Conservation (phyloP, 92 coral and sea anemone genomes). For the Palythoa caribaeorum region DNA sequence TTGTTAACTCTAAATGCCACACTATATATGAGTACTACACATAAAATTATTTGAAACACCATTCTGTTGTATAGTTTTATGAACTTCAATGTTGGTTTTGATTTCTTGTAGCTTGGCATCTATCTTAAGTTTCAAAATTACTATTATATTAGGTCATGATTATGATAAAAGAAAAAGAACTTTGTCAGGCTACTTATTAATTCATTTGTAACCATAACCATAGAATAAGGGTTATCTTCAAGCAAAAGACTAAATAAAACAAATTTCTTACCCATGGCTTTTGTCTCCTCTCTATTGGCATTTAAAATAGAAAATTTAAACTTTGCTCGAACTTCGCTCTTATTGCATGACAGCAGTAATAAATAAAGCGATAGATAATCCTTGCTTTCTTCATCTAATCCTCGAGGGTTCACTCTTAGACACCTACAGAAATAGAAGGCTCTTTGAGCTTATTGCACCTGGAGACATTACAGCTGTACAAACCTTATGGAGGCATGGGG, state of each 20-base stretch:
- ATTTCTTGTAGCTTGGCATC: too few relatives aligned
- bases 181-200: too few relatives aligned
- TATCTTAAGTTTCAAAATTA: too few relatives aligned
- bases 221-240: neutral
- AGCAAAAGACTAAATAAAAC: neutral
- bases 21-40: too few relatives aligned
- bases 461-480: neutral
- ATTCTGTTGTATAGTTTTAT: too few relatives aligned
- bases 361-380: slow-evolving; percentile 95
- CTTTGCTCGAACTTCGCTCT: slow-evolving; percentile 99
- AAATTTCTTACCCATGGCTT: slow-evolving; percentile 94
- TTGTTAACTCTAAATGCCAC: too few relatives aligned
- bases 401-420: slow-evolving; percentile 95
- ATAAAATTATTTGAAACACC: too few relatives aligned
- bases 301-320: slow-evolving; percentile 97
- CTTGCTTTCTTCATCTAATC: slow-evolving; percentile 99
- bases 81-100: too few relatives aligned
- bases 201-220: too few relatives aligned
- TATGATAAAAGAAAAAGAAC: too few relatives aligned
- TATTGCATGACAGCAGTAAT: slow-evolving; percentile 91
- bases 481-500: too few relatives aligned
- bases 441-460: neutral
- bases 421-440: slow-evolving; percentile 70
- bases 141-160: too few relatives aligned
- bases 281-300: slow-evolving; percentile 99